Conservation (phyloP, 2,113 vertebrate species). For the Myiagra hebetior region DNA sequence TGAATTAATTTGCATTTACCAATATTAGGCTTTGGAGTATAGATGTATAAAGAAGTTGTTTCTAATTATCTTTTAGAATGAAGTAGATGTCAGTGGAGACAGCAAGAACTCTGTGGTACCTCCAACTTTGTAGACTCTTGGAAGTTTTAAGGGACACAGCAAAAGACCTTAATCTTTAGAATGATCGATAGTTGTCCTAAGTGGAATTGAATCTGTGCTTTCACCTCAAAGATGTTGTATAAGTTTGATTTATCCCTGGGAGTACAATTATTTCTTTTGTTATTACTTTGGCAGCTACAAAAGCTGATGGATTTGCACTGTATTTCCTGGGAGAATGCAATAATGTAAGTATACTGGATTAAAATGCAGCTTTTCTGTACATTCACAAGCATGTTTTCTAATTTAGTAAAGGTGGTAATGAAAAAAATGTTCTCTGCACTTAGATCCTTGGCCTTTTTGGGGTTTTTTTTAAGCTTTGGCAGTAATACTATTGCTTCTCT, state of each 20-base stretch:
- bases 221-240: not conserved
- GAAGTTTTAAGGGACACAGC: not conserved
- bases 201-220: not conserved
- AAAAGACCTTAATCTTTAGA: not conserved
- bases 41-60: not conserved
- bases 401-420: not conserved
- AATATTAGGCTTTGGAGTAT: not conserved
- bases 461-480: not conserved
- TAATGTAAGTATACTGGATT: slow-evolving; percentile 87
- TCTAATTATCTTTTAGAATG: not conserved
- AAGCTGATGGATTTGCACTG: slow-evolving; percentile 97
- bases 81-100: not conserved
- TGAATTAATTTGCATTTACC: not conserved
- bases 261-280: slow-evolving; percentile 56
- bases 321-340: slow-evolving; percentile 99
- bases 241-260: not conserved
- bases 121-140: not conserved
- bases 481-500: not conserved
- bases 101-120: not conserved
- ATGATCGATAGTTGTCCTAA: not conserved
- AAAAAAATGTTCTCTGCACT: not conserved
- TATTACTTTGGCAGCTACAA: slow-evolving; percentile 86
- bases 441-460: not conserved
- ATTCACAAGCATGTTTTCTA: not conserved
- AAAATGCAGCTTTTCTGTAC: not conserved